Percentiles rank a stretch among this genome's conserved stretches.
Conservation (phyloP, 2,113 vertebrate species). For the Rhinoderma darwinii region DNA sequence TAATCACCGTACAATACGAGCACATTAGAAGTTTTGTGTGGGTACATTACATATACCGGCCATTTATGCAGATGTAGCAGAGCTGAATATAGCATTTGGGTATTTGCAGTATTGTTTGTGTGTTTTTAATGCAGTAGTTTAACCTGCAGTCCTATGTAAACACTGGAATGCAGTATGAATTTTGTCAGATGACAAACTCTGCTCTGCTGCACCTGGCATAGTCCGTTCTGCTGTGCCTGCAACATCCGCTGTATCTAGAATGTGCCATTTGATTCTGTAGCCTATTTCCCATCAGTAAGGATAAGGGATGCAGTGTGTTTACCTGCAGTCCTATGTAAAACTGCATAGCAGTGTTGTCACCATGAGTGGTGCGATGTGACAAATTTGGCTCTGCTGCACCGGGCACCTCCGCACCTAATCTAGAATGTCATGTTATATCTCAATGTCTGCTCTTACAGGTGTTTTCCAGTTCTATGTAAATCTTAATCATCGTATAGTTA, state of each 20-base stretch:
- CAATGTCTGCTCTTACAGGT: too few species aligned
- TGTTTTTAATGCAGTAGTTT: background rate
- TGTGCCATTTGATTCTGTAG: too few species aligned
- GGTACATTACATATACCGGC: too few species aligned
- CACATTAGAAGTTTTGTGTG: too few species aligned
- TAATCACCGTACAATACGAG: background rate
- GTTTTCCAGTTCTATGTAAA: too few species aligned
- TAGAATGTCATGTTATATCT: too few species aligned
- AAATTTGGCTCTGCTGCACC: background rate
- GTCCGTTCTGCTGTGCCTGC: background rate
- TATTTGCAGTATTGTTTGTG: background rate
- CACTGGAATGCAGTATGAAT: background rate
- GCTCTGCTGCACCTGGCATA: too few species aligned
- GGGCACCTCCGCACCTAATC: too few species aligned
- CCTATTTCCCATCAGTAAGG: background rate
- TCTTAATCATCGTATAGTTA: too few species aligned
- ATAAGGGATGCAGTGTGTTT: background rate
- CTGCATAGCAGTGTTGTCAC: background rate
- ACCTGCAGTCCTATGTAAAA: background rate
- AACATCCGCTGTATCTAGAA: too few species aligned
- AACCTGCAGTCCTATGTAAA: background rate
- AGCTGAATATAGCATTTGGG: background rate
- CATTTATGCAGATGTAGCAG: background rate
- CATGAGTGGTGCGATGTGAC: background rate
- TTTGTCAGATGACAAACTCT: background rate